phyloP scores from a whole-genome alignment of 1,140 invertebrate species.

The Scaptomyza graminum region DNA sequence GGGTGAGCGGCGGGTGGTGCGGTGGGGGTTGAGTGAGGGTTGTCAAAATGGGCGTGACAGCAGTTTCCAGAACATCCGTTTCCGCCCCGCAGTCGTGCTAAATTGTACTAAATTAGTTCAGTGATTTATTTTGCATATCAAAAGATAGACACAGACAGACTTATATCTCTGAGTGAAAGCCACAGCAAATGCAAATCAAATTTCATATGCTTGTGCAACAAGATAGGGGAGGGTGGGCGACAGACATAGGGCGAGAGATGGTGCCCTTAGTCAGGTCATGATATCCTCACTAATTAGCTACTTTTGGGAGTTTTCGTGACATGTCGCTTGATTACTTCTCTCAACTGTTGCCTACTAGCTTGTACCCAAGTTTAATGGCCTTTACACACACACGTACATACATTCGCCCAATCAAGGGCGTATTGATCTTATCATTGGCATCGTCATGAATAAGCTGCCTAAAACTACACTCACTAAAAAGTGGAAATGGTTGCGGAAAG shows the following conservation, averaged over 20 bases:
- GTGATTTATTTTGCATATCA: conserved; percentile 61
- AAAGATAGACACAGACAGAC: conserved; percentile 18
- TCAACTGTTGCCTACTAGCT: conserved; percentile 25
- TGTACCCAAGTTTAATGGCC: conserved; percentile 54
- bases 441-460: conserved; percentile 19
- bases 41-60: not conserved
- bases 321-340: conserved; percentile 68
- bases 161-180: not conserved
- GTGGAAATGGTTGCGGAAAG: conserved; percentile 17
- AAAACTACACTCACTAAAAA: conserved; percentile 33
- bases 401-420: conserved; percentile 1
- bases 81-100: conserved; percentile 43
- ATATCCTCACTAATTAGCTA: conserved; percentile 67
- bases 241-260: no score
- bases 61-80: conserved; percentile 34
- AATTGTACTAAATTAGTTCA: conserved; percentile 55
- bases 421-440: conserved; percentile 25
- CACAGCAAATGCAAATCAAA: conserved; percentile 36
- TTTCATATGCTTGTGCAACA: conserved; percentile 33
- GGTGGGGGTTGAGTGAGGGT: not conserved
- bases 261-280: conserved; percentile 22
- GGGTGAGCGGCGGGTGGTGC: no score
- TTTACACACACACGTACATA: conserved; percentile 13
- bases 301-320: conserved; percentile 60
- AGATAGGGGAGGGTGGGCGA: not conserved